These are phyloP conservation scores for Lacerta bilineata DNA, from an alignment of 2,797 vertebrate genomes.

Conservation along the genomic window DNA sequence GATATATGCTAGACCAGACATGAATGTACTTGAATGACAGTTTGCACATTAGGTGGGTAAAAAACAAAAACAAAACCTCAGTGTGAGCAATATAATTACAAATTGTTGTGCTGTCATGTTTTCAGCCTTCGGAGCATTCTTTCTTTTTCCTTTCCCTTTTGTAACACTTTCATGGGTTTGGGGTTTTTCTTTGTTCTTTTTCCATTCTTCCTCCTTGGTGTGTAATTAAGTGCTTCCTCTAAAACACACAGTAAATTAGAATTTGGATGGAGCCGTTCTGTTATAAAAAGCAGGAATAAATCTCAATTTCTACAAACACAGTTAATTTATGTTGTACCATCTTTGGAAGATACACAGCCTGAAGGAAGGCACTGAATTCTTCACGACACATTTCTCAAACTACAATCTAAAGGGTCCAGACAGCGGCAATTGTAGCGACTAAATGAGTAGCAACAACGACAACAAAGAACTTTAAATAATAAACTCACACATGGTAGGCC, in stretches of 20 bases:
- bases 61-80: background rate
- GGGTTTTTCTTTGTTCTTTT: slow-evolving; percentile 7
- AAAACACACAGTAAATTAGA: slow-evolving; percentile 37
- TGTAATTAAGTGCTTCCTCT: slow-evolving; percentile 63
- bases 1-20: background rate
- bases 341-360: slow-evolving; percentile 43
- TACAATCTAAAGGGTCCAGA: slow-evolving; percentile 46
- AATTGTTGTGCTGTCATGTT: slow-evolving; percentile 18
- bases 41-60: slow-evolving; percentile 22
- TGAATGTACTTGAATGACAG: background rate
- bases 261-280: slow-evolving; percentile 52
- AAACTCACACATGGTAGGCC: slow-evolving; percentile 23
- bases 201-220: slow-evolving; percentile 18
- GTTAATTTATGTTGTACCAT: slow-evolving; percentile 50
- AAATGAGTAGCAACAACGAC: slow-evolving; percentile 45
- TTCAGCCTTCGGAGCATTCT: background rate
- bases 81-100: slow-evolving; percentile 30
- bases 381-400: slow-evolving; percentile 42
- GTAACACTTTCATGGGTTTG: slow-evolving; percentile 10
- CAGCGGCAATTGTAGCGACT: slow-evolving; percentile 46
- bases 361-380: slow-evolving; percentile 37
- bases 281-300: slow-evolving; percentile 50
- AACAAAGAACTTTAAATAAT: slow-evolving; percentile 53
- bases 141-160: slow-evolving; percentile 31
- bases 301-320: slow-evolving; percentile 45